Base-by-base conservation (phyloP, 1,140 invertebrate species). In the Drosophila pseudoobscura region DNA sequence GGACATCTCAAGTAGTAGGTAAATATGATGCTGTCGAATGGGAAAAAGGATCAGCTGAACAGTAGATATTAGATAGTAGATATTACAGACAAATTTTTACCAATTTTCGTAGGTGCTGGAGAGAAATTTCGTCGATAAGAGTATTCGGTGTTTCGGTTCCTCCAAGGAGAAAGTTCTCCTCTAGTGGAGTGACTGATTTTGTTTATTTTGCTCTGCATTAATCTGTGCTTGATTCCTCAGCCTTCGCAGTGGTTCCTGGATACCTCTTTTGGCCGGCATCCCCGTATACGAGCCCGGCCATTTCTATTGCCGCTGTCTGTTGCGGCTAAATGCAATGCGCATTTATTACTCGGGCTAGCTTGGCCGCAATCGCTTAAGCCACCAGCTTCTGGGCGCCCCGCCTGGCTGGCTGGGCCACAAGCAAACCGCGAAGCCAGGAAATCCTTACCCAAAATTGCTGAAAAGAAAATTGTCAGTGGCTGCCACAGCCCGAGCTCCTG, bases 341-440 rank as follows among this genome's bases (percentile, higher is more conserved):
- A 63, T 64, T 64, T 64, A 64, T 64, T 63, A 64, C 47, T 45
- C 29, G 29, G 6, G 5, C 66, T 26, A 41, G 50, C 45, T 65
- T 63, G 62, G 62, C 62, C 62, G 35, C 59, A 65, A 65, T 51
- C 59, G 49, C 55, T 56, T 68, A 55, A 68, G 62, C 61, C 61
- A 9, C 31, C 31, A 9, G 8, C 8, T 9, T 3, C 31, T 31
- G 31, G 31, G 24, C 24, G 24, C 24, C 24, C 24, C 24, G 24
- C 24, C 24, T 4, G 24, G 61, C 44, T 50, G 55, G 35, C 59
- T 64, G 29, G 35, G 58, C 65, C 62, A 68, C 65, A 56, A 47
- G 50, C 50, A 54, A 29, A 7, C 57, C 61, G 29, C 29, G 8
- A 8, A 31, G 31, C 31, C 29, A 8, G 29, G 29, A 47, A 29